Conservation (phyloP, 2,113 vertebrate species). For the Perca schrenkii region DNA sequence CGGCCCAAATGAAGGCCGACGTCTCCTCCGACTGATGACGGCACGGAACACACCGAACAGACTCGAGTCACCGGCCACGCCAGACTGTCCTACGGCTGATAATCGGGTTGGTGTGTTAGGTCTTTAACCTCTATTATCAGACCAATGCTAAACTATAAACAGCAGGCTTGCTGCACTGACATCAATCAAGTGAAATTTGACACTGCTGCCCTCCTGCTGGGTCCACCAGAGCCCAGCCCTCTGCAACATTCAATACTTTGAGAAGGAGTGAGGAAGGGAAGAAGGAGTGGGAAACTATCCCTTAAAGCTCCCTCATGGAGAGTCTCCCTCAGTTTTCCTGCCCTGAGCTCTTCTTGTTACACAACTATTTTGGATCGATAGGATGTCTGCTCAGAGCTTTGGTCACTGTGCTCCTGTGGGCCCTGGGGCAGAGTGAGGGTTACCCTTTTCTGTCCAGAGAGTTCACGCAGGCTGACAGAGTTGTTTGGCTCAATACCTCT, state of each 20-base stretch:
- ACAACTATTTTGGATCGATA: slow-evolving; percentile 57
- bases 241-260: slow-evolving; percentile 46
- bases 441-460: slow-evolving; percentile 53
- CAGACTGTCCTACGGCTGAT: too few relatives aligned
- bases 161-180: slow-evolving; percentile 23
- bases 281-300: slow-evolving; percentile 16
- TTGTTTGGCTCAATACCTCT: slow-evolving; percentile 51
- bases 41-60: too few relatives aligned
- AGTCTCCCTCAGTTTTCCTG: slow-evolving; percentile 42
- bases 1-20: too few relatives aligned
- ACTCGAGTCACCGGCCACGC: too few relatives aligned
- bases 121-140: slow-evolving; percentile 22
- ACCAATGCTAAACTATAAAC: slow-evolving; percentile 38
- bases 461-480: slow-evolving; percentile 37
- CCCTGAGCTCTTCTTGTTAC: slow-evolving; percentile 57
- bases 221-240: slow-evolving; percentile 40
- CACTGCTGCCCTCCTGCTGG: slow-evolving; percentile 38
- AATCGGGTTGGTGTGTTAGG: too few relatives aligned
- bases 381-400: slow-evolving; percentile 56
- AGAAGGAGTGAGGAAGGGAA: slow-evolving; percentile 2
- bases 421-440: slow-evolving; percentile 49
- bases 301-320: slow-evolving; percentile 37
- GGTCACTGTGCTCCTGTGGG: slow-evolving; percentile 54
- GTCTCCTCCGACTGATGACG: too few relatives aligned
- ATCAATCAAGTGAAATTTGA: slow-evolving; percentile 65